phyloP scores from a whole-genome alignment of 2,888 invertebrate genomes.

The Argyresthia albistria region DNA sequence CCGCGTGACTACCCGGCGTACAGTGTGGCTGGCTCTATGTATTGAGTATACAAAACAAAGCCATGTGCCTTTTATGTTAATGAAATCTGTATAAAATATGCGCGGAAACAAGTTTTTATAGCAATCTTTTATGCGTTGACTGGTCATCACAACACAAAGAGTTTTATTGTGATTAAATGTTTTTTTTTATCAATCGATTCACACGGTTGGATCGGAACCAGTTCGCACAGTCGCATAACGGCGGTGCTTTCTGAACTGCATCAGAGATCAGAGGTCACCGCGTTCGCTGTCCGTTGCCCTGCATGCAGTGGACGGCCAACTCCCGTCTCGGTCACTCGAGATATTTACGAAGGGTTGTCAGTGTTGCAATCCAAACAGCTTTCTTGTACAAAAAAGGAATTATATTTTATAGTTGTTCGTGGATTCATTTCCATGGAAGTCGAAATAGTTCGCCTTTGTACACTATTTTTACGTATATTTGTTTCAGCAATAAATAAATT shows the following conservation, averaged over 20 bases:
- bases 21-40: slow-evolving; percentile 16
- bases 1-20: slow-evolving; percentile 25
- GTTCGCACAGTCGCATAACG: slow-evolving; percentile 45
- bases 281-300: slow-evolving; percentile 13
- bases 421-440: too few relatives aligned
- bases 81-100: too few relatives aligned
- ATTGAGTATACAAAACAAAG: background rate
- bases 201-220: slow-evolving; percentile 37
- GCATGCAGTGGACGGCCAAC: background rate
- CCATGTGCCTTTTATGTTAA: too few relatives aligned
- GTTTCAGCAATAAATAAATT: too few relatives aligned
- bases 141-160: background rate
- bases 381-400: too few relatives aligned
- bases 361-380: slow-evolving; percentile 6
- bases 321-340: too few relatives aligned
- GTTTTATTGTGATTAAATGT: slow-evolving; percentile 12
- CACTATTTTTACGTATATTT: too few relatives aligned
- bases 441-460: too few relatives aligned
- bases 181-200: slow-evolving; percentile 36
- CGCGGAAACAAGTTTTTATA: too few relatives aligned
- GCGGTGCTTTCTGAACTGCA: slow-evolving; percentile 22
- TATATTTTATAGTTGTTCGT: too few relatives aligned
- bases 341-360: slow-evolving; percentile 4
- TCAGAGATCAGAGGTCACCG: slow-evolving; percentile 47
- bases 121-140: too few relatives aligned